Conservation (phyloP, 1,140 invertebrate species). For the Teleopsis dalmanni region DNA sequence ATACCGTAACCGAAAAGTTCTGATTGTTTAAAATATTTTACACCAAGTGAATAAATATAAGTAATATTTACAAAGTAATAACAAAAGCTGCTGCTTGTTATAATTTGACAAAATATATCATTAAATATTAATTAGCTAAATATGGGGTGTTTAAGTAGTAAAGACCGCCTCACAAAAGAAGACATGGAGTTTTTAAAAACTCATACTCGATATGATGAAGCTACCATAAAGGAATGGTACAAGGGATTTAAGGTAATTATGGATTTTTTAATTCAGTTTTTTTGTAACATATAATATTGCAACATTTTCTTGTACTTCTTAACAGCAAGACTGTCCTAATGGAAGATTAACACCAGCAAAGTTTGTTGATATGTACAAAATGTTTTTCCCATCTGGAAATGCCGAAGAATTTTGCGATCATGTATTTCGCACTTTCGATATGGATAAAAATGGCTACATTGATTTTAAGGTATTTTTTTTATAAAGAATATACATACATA, state of each 20-base stretch:
- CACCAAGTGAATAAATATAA: too few relatives aligned
- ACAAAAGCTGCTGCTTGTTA: too few relatives aligned
- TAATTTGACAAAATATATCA: too few relatives aligned
- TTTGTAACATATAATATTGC: not conserved
- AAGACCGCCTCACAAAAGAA: conserved; percentile 91
- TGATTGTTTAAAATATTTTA: too few relatives aligned
- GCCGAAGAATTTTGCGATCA: conserved; percentile 99
- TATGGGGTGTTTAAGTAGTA: conserved; percentile 91
- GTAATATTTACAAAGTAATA: too few relatives aligned
- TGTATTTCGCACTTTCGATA: conserved; percentile 98
- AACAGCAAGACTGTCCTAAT: conserved; percentile 98
- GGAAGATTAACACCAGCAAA: conserved; percentile 94
- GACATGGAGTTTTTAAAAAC: conserved; percentile 95
- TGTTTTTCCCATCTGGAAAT: conserved; percentile 97
- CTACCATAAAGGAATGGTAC: conserved; percentile 97
- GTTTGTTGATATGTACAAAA: conserved; percentile 99
- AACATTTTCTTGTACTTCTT: conserved; percentile 25
- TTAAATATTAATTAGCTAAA: conserved; percentile 23
- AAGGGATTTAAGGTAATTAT: conserved; percentile 88
- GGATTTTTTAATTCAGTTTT: not conserved
- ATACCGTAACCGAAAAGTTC: too few relatives aligned
- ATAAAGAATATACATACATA: too few relatives aligned
- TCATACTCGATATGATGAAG: conserved; percentile 91
- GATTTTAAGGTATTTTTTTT: conserved; percentile 77
- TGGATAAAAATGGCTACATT: conserved; percentile 97